phyloP scores from a whole-genome alignment of 1,140 invertebrate genomes.

The Drosophila melanica region DNA sequence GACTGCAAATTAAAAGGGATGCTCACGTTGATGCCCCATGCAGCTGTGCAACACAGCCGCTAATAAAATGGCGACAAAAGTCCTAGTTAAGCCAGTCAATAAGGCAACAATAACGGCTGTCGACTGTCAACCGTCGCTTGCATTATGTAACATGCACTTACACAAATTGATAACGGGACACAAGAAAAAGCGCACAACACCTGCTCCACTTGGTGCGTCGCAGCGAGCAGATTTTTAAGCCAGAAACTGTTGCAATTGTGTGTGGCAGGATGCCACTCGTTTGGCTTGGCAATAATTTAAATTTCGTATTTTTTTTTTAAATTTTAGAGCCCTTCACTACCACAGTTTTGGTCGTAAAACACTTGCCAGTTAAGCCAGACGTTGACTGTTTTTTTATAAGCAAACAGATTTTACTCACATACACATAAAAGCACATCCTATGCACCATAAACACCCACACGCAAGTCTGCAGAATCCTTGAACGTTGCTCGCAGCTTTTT shows the following conservation, averaged over 20 bases:
- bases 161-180: constrained; percentile 65
- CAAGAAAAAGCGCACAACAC: neutral
- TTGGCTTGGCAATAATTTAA: constrained; percentile 31
- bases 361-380: constrained; percentile 15
- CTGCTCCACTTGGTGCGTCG: neutral
- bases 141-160: constrained; percentile 75
- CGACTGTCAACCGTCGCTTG: constrained; percentile 42
- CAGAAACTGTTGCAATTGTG: constrained; percentile 9
- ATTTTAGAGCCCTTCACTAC: constrained; percentile 1
- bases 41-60: neutral
- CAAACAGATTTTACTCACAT: neutral
- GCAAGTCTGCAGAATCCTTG: constrained; percentile 21
- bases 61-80: constrained; percentile 23
- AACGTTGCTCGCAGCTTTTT: constrained; percentile 44
- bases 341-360: constrained; percentile 4
- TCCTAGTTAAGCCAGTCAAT: constrained; percentile 33
- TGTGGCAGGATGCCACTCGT: neutral
- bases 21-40: neutral
- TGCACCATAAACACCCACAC: too few species aligned
- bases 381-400: neutral
- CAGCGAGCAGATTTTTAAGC: constrained; percentile 1
- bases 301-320: constrained; percentile 5
- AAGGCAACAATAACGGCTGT: constrained; percentile 5
- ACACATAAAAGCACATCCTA: constrained; percentile 15
- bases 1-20: constrained; percentile 37